phyloP scores from a whole-genome alignment of 2,888 invertebrate species.

The Nebria brevicollis region DNA sequence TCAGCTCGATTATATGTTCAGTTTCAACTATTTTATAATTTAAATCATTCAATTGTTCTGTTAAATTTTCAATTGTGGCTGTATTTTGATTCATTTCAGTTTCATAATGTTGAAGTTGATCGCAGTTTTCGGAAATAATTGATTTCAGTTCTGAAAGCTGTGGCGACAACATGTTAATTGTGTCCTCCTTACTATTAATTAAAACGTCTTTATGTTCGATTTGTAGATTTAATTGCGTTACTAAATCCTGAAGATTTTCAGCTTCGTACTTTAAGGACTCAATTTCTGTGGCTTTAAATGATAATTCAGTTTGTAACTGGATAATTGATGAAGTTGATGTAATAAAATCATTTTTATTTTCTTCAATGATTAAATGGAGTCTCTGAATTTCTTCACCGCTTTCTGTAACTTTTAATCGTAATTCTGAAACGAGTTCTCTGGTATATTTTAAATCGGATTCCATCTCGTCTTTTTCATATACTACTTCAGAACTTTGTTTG shows the following conservation, averaged over 20 bases:
- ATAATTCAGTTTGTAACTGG: conserved; percentile 54
- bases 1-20: conserved; percentile 63
- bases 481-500: conserved; percentile 52
- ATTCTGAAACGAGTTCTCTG: conserved; percentile 51
- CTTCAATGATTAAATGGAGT: conserved; percentile 56
- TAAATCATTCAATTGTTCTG: conserved; percentile 66
- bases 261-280: conserved; percentile 52
- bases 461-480: conserved; percentile 56
- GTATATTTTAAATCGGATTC: conserved; percentile 53
- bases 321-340: conserved; percentile 55
- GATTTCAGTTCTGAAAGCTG: conserved; percentile 68
- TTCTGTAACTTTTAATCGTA: conserved; percentile 53
- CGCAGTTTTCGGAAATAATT: conserved; percentile 65
- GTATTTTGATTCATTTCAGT: conserved; percentile 67
- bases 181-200: conserved; percentile 65
- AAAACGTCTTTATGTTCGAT: conserved; percentile 66
- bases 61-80: conserved; percentile 71
- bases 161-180: conserved; percentile 65
- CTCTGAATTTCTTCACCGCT: conserved; percentile 56
- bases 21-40: conserved; percentile 69
- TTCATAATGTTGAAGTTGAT: conserved; percentile 67
- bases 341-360: conserved; percentile 58
- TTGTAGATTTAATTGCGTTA: conserved; percentile 66
- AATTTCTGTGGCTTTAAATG: conserved; percentile 55
- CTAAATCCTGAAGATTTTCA: conserved; percentile 62